phyloP scores from a whole-genome alignment of 2,113 vertebrate genomes.

The Phodopus roborovskii region DNA sequence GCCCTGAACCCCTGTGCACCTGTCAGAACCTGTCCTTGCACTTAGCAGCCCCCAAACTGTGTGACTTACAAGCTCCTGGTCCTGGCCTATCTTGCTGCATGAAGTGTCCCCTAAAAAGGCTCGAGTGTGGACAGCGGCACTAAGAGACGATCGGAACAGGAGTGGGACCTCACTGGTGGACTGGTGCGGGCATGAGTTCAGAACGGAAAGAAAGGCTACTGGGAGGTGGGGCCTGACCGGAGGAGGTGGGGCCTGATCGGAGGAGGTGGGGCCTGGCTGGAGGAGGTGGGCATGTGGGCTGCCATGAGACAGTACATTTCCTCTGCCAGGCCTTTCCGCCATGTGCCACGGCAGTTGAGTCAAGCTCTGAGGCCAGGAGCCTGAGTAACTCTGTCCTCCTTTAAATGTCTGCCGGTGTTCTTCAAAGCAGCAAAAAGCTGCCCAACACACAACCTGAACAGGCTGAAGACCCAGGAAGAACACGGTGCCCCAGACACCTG shows the following conservation, averaged over 20 bases:
- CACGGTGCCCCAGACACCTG: fast-evolving
- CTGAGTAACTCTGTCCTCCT: not conserved
- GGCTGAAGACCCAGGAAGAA: not conserved
- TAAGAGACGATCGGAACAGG: not conserved
- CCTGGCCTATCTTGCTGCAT: not conserved
- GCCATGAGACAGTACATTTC: not conserved
- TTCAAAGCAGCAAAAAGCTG: not conserved
- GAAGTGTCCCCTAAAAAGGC: not conserved
- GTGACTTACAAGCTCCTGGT: not conserved
- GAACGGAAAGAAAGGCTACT: not conserved
- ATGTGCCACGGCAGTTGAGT: not conserved
- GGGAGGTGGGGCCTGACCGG: not conserved
- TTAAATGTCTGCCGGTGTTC: not conserved
- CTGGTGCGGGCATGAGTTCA: no score
- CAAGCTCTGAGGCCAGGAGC: not conserved
- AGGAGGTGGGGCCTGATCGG: no score
- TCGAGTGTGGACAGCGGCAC: not conserved
- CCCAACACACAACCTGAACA: not conserved
- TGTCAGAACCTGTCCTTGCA: not conserved
- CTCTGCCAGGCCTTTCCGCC: not conserved
- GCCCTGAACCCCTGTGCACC: not conserved
- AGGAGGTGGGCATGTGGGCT: not conserved
- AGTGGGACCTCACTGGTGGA: not conserved
- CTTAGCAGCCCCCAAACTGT: not conserved
- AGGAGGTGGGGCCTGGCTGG: not conserved